Base-by-base conservation (phyloP, 2,797 vertebrate species). In the Hafferia zeledoni region DNA sequence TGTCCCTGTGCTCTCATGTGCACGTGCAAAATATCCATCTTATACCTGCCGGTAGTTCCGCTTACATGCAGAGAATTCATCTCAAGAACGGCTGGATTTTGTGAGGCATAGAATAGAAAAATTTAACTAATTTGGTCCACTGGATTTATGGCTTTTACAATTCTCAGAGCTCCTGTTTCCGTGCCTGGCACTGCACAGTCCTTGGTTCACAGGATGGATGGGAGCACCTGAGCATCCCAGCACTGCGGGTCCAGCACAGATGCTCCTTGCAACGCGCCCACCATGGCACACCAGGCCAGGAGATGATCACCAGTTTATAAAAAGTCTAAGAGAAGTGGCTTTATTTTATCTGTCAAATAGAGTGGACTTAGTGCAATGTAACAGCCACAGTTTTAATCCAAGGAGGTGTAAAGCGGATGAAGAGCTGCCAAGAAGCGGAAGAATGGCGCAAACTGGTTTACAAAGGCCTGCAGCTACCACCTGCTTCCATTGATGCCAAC, bases 91-190 rank as follows among this genome's bases (percentile, higher is more conserved):
- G 69, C 76, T 89, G 68, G 85, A 18, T 81, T 97, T 94, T 92
- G 94, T 95, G 92, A 90, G 93, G 89, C 76, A 56, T 47, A 80
- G 84, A 90, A 53, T 39, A 94, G 85, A 85, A 91, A 91, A 90
- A 81, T 74, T 83, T 60, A 90, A 85, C 87, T 94, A 87, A 82
- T 85, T 91, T 90, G 93, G 92, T 96, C 75, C 61, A 25, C 87
- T 81, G 95, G 79, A 94, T 84, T 92, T 91, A 95, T 61, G 65
- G 83, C 84, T 87, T 74, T 93, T 93, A 61, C 63, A n/a, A 65
- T 87, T 64, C 95, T 95, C 82, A 23, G 27, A 67, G 94, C 94
- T 71, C 65, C 87, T 28, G 16, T 84, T 94, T 31, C 81, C 2
- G 0, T 8, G 13, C 52, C 80, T 3, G 20, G 81, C 30, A n/a